These are phyloP conservation scores for Parapsyche elsis DNA, from an alignment of 1,140 invertebrate genomes.

Conservation along the genomic window DNA sequence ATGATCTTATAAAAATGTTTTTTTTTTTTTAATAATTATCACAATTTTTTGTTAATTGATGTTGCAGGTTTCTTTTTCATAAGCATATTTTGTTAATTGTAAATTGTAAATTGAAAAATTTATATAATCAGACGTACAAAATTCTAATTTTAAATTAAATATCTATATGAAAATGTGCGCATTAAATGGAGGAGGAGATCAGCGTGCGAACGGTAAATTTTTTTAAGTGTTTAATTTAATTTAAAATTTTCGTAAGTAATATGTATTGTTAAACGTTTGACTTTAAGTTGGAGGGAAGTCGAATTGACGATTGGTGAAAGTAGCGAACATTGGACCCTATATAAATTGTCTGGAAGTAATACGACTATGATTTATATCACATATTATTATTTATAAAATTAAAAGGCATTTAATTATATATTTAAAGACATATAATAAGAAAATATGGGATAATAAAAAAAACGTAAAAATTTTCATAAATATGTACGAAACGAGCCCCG, in stretches of 20 bases:
- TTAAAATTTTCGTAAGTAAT: too few relatives aligned
- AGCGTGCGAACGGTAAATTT: background rate
- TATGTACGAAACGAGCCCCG: slow-evolving; percentile 42
- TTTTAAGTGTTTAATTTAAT: background rate
- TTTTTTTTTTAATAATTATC: slow-evolving; percentile 8
- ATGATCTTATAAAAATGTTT: slow-evolving; percentile 23
- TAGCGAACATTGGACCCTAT: slow-evolving; percentile 39
- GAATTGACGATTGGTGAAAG: slow-evolving; percentile 26
- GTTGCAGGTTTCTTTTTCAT: slow-evolving; percentile 11
- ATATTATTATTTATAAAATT: slow-evolving; percentile 53
- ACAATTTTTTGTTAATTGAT: slow-evolving; percentile 29
- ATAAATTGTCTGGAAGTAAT: slow-evolving; percentile 30
- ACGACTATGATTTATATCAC: slow-evolving; percentile 51
- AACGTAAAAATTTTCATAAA: slow-evolving; percentile 48
- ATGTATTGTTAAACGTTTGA: too few relatives aligned
- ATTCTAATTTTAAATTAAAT: background rate
- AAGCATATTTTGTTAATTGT: slow-evolving; percentile 7
- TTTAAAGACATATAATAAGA: slow-evolving; percentile 49
- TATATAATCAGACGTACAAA: background rate
- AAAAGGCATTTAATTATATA: slow-evolving; percentile 55
- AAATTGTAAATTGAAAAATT: background rate
- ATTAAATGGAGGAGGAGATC: background rate
- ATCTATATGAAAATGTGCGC: background rate
- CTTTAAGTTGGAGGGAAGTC: background rate
- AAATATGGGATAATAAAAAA: slow-evolving; percentile 35